Percentiles rank a stretch among this genome's conserved stretches.
Evolutionary conservation across 2,113 vertebrate species (phyloP).

Genomic region (Charina bottae): DNA sequence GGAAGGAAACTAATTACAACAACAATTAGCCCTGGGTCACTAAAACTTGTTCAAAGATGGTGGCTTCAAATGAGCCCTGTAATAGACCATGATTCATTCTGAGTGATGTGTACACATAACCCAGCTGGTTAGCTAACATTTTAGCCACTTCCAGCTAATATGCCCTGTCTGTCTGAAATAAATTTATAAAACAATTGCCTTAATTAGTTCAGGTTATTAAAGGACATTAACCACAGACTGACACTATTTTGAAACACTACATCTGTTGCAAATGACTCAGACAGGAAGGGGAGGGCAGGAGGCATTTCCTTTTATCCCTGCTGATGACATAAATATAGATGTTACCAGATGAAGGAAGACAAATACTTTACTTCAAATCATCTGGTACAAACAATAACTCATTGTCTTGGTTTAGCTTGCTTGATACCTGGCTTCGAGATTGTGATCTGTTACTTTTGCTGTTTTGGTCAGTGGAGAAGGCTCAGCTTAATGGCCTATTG

Average conservation of each 20-base stretch:
- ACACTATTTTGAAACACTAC: background rate
- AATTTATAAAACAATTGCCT: conserved; percentile 12
- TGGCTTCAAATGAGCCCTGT: background rate
- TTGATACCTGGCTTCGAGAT: background rate
- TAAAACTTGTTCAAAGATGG: background rate
- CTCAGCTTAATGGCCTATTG: background rate
- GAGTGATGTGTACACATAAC: background rate
- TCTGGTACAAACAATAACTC: background rate
- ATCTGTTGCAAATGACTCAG: conserved; percentile 12
- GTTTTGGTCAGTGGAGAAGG: conserved; percentile 40
- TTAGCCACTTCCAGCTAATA: background rate
- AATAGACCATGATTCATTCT: background rate
- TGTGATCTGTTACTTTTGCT: conserved; percentile 45
- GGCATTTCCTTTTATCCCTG: background rate
- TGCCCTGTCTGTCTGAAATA: background rate
- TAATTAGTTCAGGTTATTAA: background rate
- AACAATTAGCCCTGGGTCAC: background rate
- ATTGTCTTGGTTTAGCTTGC: background rate
- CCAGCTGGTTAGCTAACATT: conserved; percentile 18
- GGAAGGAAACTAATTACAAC: background rate
- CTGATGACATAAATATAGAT: conserved; percentile 8
- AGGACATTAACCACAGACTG: conserved; percentile 8
- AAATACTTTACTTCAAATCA: conserved; percentile 3
- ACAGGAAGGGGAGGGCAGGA: background rate
- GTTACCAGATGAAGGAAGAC: conserved; percentile 8